Evolutionary conservation across 2,888 invertebrate species (phyloP).

Genomic region (Dolichopus griseipennis): DNA sequence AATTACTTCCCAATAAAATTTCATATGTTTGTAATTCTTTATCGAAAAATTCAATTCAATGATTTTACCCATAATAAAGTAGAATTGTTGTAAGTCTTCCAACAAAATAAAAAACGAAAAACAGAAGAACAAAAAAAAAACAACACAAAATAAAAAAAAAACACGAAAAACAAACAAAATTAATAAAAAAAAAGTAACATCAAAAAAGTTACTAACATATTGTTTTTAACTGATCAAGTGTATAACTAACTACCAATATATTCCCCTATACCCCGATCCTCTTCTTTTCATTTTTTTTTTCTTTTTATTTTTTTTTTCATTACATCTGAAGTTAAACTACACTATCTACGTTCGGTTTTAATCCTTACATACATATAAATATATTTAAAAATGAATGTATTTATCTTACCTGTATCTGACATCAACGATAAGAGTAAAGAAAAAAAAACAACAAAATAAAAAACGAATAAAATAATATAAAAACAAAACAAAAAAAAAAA

Average conservation of each 20-base stretch:
- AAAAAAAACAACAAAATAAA: background rate
- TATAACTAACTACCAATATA: background rate
- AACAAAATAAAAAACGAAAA: too few species aligned
- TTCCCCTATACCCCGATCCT: background rate
- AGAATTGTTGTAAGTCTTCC: too few species aligned
- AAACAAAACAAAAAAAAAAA: background rate
- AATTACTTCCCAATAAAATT: too few species aligned
- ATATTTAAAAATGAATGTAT: background rate
- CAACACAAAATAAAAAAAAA: background rate
- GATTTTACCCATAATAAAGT: too few species aligned
- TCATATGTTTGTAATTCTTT: too few species aligned
- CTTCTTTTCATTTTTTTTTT: background rate
- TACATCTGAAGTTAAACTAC: background rate
- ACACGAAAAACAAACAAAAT: background rate
- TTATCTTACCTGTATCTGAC: conserved; percentile 4
- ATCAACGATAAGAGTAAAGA: background rate
- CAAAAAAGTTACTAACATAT: background rate
- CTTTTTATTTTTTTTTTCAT: background rate
- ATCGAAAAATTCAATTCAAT: too few species aligned
- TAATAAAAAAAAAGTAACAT: background rate
- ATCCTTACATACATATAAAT: background rate
- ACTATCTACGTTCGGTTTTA: background rate
- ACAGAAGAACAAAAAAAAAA: background rate
- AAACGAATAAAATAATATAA: too few species aligned
- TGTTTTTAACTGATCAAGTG: conserved; percentile 6